A percentile compares a stretch with the other conserved stretches of the same genome.
Conservation (phyloP, 2,888 invertebrate genomes). For the Tetanocera ferruginea region DNA sequence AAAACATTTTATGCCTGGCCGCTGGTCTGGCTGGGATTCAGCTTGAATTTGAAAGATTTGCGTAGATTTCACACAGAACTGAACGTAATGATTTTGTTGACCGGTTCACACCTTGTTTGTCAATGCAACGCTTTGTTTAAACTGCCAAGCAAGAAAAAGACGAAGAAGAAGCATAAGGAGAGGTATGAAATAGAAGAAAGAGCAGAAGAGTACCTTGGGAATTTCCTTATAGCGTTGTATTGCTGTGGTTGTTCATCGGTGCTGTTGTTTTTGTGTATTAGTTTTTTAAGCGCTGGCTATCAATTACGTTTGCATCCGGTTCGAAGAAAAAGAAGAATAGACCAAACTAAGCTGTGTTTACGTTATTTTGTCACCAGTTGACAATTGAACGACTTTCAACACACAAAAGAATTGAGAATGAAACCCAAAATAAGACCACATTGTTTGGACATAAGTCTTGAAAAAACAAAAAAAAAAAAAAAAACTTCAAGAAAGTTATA, state of each 20-base stretch:
- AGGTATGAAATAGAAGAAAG: background rate
- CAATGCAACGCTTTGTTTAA: slow-evolving; percentile 20
- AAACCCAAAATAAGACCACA: background rate
- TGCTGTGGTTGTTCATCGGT: background rate
- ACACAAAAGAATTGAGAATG: background rate
- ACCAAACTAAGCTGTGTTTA: slow-evolving; percentile 27
- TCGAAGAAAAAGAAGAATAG: background rate
- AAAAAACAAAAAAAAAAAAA: background rate
- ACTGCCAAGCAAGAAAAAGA: too few species aligned
- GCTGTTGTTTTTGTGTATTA: background rate
- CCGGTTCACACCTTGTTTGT: slow-evolving; percentile 32
- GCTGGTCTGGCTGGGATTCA: too few species aligned
- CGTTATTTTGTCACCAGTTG: slow-evolving; percentile 37
- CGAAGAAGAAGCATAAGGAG: too few species aligned
- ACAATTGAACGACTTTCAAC: slow-evolving; percentile 28
- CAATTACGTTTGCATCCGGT: slow-evolving; percentile 29
- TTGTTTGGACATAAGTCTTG: background rate
- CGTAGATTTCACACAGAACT: slow-evolving; percentile 3
- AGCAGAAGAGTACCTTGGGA: slow-evolving; percentile 11
- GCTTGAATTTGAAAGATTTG: slow-evolving; percentile 5
- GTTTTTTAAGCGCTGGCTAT: slow-evolving; percentile 14
- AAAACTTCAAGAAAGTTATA: background rate
- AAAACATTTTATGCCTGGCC: too few species aligned
- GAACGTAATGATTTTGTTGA: slow-evolving; percentile 14
- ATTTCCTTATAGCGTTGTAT: background rate